Evolutionary conservation across 1,140 invertebrate genomes (phyloP).

Genomic region (Sitobion miscanthi): DNA sequence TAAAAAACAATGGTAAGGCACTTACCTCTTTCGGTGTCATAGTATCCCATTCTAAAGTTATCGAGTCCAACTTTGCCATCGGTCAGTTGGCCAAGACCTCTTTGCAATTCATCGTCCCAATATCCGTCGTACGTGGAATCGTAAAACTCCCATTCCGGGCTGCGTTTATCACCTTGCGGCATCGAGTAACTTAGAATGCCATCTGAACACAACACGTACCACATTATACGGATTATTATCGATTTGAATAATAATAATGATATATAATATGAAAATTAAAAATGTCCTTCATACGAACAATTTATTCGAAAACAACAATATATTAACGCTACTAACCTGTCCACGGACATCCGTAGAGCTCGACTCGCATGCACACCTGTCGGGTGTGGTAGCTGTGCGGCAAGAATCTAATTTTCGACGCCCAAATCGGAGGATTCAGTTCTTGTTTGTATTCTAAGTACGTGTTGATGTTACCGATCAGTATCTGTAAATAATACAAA

Average conservation of each 20-base stretch:
- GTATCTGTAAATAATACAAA: conserved; percentile 69
- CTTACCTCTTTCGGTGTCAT: conserved; percentile 64
- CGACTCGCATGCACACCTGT: conserved; percentile 81
- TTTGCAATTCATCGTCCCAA: conserved; percentile 69
- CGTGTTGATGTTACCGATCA: conserved; percentile 82
- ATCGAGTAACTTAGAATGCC: conserved; percentile 81
- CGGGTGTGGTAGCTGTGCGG: conserved; percentile 76
- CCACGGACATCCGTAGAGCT: conserved; percentile 78
- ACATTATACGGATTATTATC: not conserved
- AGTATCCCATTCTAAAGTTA: conserved; percentile 71
- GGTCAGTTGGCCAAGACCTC: conserved; percentile 75
- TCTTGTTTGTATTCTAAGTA: conserved; percentile 79
- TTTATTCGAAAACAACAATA: conserved; percentile 3
- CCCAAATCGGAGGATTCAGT: conserved; percentile 76
- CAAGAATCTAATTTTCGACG: conserved; percentile 75
- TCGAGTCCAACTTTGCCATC: conserved; percentile 74
- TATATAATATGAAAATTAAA: not conserved
- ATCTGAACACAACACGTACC: conserved; percentile 66
- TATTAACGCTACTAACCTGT: conserved; percentile 65
- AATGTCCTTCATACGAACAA: not conserved
- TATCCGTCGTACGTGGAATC: conserved; percentile 82
- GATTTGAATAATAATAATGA: not conserved
- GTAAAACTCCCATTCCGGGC: conserved; percentile 75
- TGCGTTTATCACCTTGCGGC: conserved; percentile 79
- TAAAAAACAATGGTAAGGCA: conserved; percentile 57